Evolutionary conservation across 2,888 invertebrate genomes (phyloP).

Genomic region (Euphydryas editha): DNA sequence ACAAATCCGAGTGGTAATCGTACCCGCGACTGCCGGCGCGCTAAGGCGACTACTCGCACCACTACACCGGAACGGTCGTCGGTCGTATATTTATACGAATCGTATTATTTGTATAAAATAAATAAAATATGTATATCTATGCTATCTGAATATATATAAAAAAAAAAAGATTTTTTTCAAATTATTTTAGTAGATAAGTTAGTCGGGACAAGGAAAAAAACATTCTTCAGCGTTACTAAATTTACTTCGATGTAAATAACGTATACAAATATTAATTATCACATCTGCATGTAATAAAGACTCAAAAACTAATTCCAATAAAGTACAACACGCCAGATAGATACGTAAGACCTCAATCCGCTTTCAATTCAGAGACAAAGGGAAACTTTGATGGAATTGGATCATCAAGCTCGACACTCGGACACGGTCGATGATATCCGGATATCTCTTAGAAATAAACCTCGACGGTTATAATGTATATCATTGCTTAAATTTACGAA

Average conservation of each 20-base stretch:
- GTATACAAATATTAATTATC: not conserved
- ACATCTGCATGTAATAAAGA: conserved; percentile 1
- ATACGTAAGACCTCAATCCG: conserved; percentile 63
- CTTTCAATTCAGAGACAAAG: conserved; percentile 67
- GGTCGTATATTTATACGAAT: too few species aligned
- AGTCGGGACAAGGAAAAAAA: not conserved
- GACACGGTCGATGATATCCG: conserved; percentile 47
- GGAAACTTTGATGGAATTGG: conserved; percentile 66
- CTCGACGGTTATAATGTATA: conserved; percentile 28
- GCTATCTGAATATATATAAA: too few species aligned
- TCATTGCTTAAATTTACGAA: conserved; percentile 14
- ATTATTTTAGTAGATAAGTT: too few species aligned
- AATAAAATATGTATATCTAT: too few species aligned
- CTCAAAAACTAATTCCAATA: conserved; percentile 47
- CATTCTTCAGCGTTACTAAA: not conserved
- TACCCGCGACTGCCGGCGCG: too few species aligned
- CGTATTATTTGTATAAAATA: too few species aligned
- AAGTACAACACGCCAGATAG: conserved; percentile 60
- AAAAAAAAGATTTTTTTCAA: too few species aligned
- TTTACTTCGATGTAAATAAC: not conserved
- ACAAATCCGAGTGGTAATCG: too few species aligned
- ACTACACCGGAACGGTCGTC: too few species aligned
- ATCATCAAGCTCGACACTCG: conserved; percentile 51
- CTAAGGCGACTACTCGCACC: too few species aligned
- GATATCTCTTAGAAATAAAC: conserved; percentile 39